phyloP scores from a whole-genome alignment of 2,113 vertebrate genomes.

The Silurus meridionalis region DNA sequence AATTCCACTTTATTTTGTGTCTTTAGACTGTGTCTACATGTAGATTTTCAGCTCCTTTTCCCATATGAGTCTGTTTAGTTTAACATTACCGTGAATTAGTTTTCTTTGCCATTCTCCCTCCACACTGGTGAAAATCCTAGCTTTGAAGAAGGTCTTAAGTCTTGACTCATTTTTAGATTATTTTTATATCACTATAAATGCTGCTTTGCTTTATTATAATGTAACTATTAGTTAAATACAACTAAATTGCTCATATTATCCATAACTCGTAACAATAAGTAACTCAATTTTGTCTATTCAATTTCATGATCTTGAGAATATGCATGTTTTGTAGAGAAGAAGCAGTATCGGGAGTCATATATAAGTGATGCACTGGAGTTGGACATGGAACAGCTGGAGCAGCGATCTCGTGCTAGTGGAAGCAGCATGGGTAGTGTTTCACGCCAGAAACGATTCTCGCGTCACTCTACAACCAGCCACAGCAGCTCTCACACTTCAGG shows the following conservation, averaged over 20 bases:
- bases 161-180: not conserved
- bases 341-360: conserved; percentile 97
- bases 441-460: conserved; percentile 87
- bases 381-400: conserved; percentile 94
- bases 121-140: not conserved
- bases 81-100: not conserved
- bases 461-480: conserved; percentile 89
- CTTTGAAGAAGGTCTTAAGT: not conserved
- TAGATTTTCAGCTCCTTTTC: not conserved
- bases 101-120: not conserved
- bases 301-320: not conserved
- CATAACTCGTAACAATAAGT: not conserved
- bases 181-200: not conserved
- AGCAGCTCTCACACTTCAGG: conserved; percentile 97
- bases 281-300: not conserved
- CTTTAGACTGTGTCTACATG: not conserved
- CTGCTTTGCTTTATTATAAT: not conserved
- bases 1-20: not conserved
- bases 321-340: conserved; percentile 82
- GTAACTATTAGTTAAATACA: not conserved
- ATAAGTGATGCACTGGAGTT: conserved; percentile 96
- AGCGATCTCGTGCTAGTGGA: conserved; percentile 89
- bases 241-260: not conserved
- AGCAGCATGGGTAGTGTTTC: conserved; percentile 87
- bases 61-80: not conserved